phyloP scores from a whole-genome alignment of 92 coral and sea anemone species.

The Desmophyllum pertusum region DNA sequence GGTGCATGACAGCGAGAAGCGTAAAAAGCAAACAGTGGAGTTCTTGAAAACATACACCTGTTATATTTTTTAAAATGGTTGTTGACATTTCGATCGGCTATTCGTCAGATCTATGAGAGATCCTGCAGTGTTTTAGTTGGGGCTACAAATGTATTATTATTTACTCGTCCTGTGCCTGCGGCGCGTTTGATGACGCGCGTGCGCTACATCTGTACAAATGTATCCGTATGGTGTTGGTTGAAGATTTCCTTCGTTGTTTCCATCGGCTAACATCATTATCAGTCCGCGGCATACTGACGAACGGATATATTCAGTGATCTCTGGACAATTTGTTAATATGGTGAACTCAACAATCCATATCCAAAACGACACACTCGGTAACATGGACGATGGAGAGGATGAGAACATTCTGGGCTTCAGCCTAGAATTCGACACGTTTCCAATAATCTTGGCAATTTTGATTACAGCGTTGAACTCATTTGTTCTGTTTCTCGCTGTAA shows the following conservation, averaged over 20 bases:
- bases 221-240: not conserved
- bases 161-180: not conserved
- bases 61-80: not conserved
- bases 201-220: too few relatives aligned
- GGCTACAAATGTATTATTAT: not conserved
- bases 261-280: not conserved
- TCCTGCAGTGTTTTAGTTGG: not conserved
- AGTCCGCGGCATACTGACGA: not conserved
- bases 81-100: not conserved
- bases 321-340: not conserved
- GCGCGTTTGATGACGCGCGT: not conserved
- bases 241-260: not conserved
- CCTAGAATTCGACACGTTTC: slow-evolving; percentile 55
- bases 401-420: slow-evolving; percentile 30
- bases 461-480: slow-evolving; percentile 46
- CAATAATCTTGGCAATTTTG: slow-evolving; percentile 42
- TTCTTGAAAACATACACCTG: slow-evolving; percentile 2
- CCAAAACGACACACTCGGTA: not conserved
- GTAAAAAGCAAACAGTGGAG: not conserved
- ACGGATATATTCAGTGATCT: not conserved
- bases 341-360: not conserved
- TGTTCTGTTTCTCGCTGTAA: slow-evolving; percentile 45
- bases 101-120: not conserved
- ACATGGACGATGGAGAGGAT: not conserved
- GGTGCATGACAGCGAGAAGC: not conserved